Conservation (phyloP, 1,140 invertebrate species). For the Pristionchus pacificus region DNA sequence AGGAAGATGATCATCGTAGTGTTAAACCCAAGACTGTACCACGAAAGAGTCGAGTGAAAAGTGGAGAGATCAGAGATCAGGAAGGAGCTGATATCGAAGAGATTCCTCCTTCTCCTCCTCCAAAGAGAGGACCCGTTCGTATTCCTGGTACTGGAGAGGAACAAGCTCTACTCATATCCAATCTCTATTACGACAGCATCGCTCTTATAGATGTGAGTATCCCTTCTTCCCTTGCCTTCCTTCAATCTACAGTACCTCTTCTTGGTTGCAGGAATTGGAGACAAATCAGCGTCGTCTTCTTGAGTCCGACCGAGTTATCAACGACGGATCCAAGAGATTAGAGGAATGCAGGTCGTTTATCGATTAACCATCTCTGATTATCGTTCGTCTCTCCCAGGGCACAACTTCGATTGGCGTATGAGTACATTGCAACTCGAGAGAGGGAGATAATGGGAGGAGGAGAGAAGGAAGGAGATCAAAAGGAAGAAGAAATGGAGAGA, state of each 20-base stretch:
- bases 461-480: neutral
- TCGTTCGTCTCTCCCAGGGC: neutral
- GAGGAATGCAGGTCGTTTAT: neutral
- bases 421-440: no score
- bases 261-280: neutral
- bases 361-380: neutral
- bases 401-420: neutral
- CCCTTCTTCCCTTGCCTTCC: no score
- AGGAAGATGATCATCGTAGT: no score
- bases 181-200: neutral
- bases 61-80: no score
- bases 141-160: no score
- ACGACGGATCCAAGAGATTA: neutral
- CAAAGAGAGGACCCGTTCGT: no score
- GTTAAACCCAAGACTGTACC: no score
- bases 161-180: neutral
- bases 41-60: no score
- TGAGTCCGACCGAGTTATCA: neutral
- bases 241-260: no score
- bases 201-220: neutral
- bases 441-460: no score
- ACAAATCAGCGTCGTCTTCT: neutral
- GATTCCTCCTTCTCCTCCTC: no score
- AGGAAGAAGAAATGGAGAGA: neutral
- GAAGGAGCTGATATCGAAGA: no score